phyloP scores from a whole-genome alignment of 1,140 invertebrate genomes.

The Formica selysi region DNA sequence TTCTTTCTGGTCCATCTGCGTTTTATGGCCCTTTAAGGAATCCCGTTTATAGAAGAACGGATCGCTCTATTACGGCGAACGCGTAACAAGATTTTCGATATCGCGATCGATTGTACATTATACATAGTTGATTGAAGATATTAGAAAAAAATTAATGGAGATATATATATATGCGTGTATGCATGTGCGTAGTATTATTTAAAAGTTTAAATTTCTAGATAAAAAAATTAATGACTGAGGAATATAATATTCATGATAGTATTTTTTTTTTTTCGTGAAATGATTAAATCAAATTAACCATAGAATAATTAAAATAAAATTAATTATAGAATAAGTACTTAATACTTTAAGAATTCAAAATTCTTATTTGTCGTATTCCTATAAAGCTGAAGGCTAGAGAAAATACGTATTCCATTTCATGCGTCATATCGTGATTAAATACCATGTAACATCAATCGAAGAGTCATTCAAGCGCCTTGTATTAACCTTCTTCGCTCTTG shows the following conservation, averaged over 20 bases:
- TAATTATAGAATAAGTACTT: neutral
- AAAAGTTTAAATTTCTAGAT: neutral
- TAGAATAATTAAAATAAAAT: neutral
- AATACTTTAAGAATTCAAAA: neutral
- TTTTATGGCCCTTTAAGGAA: constrained; percentile 85
- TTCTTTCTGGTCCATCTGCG: constrained; percentile 84
- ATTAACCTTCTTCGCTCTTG: neutral
- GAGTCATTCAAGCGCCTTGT: neutral
- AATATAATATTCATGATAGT: neutral
- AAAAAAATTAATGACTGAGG: neutral
- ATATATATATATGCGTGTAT: too few species aligned
- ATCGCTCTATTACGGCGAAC: constrained; percentile 28
- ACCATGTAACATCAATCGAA: constrained; percentile 7
- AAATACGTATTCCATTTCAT: neutral
- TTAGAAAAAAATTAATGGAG: neutral
- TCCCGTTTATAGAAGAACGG: constrained; percentile 76
- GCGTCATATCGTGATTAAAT: neutral
- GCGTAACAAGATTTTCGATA: neutral
- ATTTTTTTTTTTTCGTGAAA: neutral
- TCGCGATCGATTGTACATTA: neutral
- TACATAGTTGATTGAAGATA: neutral
- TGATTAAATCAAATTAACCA: neutral
- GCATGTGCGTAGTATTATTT: neutral
- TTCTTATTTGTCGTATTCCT: neutral
- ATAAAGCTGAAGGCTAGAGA: neutral